Conservation (phyloP, 2,113 vertebrate genomes). For the Malurus elegans region DNA sequence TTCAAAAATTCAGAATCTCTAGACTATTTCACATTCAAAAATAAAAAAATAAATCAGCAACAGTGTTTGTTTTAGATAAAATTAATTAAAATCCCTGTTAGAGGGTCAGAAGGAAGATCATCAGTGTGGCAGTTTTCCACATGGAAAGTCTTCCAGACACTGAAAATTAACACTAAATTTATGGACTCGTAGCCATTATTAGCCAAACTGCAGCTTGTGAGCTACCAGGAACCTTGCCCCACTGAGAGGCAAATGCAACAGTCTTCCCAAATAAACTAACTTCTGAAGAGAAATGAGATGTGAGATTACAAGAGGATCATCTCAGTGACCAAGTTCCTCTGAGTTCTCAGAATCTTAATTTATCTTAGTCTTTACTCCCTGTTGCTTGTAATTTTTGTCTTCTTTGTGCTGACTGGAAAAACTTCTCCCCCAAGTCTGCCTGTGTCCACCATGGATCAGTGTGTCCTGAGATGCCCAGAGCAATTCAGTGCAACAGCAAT, state of each 20-base stretch:
- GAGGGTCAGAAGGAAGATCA: background rate
- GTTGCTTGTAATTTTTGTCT: background rate
- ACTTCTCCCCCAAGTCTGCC: too few species aligned
- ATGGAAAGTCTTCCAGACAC: background rate
- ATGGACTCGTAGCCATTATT: too few species aligned
- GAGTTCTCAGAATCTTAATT: background rate
- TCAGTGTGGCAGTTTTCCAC: background rate
- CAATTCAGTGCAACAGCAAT: background rate
- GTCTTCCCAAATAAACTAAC: rapidly evolving
- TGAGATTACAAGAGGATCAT: background rate
- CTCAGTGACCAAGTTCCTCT: background rate
- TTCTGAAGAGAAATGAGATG: background rate
- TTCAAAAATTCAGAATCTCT: background rate
- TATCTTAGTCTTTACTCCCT: background rate
- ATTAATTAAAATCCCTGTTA: background rate
- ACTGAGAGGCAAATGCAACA: rapidly evolving
- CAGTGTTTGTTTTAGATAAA: background rate
- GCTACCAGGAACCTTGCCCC: background rate
- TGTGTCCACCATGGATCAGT: rapidly evolving
- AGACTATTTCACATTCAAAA: background rate
- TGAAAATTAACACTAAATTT: background rate
- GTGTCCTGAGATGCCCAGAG: background rate
- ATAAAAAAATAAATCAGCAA: background rate
- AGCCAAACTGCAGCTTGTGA: background rate
- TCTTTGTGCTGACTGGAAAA: background rate